Evolutionary conservation across 2,797 vertebrate species (phyloP), one percentile per base, ranked within the genome.

Genomic region (Naso thynnoides): DNA sequence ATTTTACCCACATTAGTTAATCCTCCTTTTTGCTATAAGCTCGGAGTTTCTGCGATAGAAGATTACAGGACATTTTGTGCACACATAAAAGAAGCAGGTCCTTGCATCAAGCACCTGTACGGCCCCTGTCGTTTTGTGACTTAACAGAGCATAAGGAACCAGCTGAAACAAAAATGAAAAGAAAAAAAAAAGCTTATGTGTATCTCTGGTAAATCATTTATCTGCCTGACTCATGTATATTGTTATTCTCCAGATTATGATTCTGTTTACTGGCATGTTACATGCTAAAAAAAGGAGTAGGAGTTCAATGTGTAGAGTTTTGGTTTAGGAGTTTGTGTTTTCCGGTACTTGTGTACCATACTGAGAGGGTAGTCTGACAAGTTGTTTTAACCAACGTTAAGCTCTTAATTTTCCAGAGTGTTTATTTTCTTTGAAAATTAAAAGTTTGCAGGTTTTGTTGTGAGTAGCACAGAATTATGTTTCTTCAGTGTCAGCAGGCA

Each of bases 1-100:
- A 94, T 95, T 95, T 96, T 93, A 95, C 95, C 93, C 92, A 94
- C 94, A 92, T 94, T 87, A 93, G 93, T 95, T 96, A 95, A 96
- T 96, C 93, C 94, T 96, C 92, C 95, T 96, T 95, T 95, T 96
- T 95, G 93, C 96, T 96, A 94, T 96, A 93, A 97, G 93, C 85
- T 86, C 80, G 87, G 94, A 96, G 95, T 91, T 93, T 96, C 94
- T 89, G 94, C 93, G 92, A 92, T 85, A 88, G 81, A 92, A 73
- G 73, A 87, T 86, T 93, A 90, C 91, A 88, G 90, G 94, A 93
- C 90, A 92, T 92, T 94, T 94, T 94, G 92, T 91, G 90, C 94
- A 92, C 93, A 93, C 94, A 86, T 89, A 91, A 92, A 93, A 89
- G 65, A 89, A 84, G 90, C 92, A 93, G 93, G 96, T 96, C 92